phyloP scores from a whole-genome alignment of 1,140 invertebrate species.

The Maniola jurtina region DNA sequence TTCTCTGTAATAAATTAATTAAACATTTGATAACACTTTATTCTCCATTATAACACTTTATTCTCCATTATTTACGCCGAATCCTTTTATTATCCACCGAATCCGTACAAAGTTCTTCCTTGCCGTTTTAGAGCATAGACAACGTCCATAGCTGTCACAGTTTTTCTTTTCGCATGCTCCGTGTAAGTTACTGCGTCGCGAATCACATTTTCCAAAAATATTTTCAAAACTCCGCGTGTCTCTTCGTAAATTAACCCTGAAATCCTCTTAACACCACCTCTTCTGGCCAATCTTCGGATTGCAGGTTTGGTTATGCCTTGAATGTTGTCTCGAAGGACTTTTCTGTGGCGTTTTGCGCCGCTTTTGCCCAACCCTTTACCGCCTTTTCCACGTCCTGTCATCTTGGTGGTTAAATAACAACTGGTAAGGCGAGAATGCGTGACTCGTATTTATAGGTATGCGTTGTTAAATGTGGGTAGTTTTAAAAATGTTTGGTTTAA shows the following conservation, averaged over 20 bases:
- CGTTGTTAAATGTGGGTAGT: not conserved
- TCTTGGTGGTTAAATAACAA: slow-evolving; percentile 30
- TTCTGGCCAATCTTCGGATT: slow-evolving; percentile 50
- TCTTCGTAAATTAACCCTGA: slow-evolving; percentile 62
- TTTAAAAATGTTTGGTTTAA: not conserved
- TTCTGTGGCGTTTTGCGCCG: slow-evolving; percentile 80
- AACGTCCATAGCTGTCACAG: slow-evolving; percentile 92
- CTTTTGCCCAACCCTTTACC: slow-evolving; percentile 55
- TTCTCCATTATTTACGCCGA: not conserved
- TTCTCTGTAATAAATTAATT: not conserved
- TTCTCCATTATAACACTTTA: not conserved
- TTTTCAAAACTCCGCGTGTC: slow-evolving; percentile 80
- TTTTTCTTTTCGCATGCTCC: slow-evolving; percentile 81
- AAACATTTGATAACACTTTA: not conserved
- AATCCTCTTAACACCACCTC: slow-evolving; percentile 87
- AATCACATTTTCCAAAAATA: slow-evolving; percentile 91
- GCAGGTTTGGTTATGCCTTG: slow-evolving; percentile 59
- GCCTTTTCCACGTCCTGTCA: slow-evolving; percentile 61
- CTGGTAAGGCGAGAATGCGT: not conserved
- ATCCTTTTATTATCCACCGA: slow-evolving; percentile 74
- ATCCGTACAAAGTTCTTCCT: slow-evolving; percentile 85
- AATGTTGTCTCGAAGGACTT: slow-evolving; percentile 75
- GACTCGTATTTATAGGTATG: not conserved
- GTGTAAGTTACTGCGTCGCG: slow-evolving; percentile 89
- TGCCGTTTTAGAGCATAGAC: slow-evolving; percentile 92